These are phyloP conservation scores for Sciaenops ocellatus DNA, from an alignment of 2,797 vertebrate genomes.

Conservation along the genomic window DNA sequence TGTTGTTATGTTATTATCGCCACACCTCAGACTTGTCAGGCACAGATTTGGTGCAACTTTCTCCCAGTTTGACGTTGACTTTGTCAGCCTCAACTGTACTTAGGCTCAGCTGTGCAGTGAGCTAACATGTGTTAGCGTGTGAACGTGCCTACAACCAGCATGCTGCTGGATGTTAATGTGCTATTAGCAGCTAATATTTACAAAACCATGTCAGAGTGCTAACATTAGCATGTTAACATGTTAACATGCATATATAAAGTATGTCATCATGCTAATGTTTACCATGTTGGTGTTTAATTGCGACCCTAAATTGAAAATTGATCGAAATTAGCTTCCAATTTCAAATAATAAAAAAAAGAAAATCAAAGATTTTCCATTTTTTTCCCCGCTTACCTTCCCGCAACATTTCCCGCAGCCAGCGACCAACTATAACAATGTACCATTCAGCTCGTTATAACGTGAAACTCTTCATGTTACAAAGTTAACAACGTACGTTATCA, in stretches of 20 bases:
- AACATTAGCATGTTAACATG: background rate
- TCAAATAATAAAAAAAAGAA: too few species aligned
- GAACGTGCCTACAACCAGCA: background rate
- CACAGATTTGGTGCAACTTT: constrained; percentile 8
- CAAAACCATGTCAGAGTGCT: background rate
- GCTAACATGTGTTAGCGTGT: background rate
- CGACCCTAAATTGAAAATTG: too few species aligned
- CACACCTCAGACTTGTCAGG: background rate
- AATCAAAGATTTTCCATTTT: too few species aligned
- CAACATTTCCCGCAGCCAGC: too few species aligned
- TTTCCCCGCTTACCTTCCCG: too few species aligned
- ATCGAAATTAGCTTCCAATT: too few species aligned
- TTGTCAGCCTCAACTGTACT: background rate
- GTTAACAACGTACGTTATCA: too few species aligned
- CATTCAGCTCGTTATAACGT: too few species aligned
- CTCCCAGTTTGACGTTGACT: background rate
- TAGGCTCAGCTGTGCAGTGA: background rate
- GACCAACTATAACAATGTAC: too few species aligned
- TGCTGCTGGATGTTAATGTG: background rate
- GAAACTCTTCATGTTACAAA: too few species aligned
- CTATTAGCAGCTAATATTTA: background rate
- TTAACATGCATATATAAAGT: too few species aligned
- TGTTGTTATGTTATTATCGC: background rate
- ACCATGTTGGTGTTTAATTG: background rate
- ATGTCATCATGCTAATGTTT: too few species aligned